phyloP scores from a whole-genome alignment of 2,113 vertebrate genomes.

The Myotis brandtii region DNA sequence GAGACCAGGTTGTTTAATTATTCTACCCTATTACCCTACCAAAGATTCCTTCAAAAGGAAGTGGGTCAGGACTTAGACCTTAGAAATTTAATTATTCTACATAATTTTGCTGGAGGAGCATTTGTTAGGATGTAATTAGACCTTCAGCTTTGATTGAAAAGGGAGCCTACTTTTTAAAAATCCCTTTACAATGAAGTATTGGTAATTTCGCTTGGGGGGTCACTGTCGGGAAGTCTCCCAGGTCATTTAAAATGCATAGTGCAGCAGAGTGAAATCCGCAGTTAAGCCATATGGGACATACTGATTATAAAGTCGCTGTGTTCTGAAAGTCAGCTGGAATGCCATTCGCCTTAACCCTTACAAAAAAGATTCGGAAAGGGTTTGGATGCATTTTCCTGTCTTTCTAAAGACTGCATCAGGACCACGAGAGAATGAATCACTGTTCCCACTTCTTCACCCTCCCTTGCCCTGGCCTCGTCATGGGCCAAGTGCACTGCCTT shows the following conservation, averaged over 20 bases:
- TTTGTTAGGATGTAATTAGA: not conserved
- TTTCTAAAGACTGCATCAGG: not conserved
- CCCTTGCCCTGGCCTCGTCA: not conserved
- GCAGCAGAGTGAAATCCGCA: not conserved
- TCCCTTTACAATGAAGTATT: constrained; percentile 46
- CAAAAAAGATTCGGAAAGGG: not conserved
- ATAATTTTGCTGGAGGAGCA: constrained; percentile 31
- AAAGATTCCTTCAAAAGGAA: constrained; percentile 45
- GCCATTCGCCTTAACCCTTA: not conserved
- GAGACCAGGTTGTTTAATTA: constrained; percentile 70
- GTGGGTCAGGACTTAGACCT: constrained; percentile 40
- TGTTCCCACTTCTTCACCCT: not conserved
- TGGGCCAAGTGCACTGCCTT: not conserved
- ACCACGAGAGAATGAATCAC: not conserved
- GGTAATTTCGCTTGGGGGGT: not conserved
- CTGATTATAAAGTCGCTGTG: not conserved
- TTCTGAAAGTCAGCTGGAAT: not conserved
- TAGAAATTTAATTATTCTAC: constrained; percentile 49
- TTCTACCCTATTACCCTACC: constrained; percentile 44
- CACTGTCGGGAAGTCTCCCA: not conserved
- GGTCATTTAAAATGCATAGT: not conserved
- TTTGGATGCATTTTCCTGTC: not conserved
- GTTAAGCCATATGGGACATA: not conserved
- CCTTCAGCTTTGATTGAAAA: constrained; percentile 57
- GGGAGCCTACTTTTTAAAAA: not conserved